Base-by-base conservation (phyloP, 2,888 invertebrate species). In the Villa cingulata region DNA sequence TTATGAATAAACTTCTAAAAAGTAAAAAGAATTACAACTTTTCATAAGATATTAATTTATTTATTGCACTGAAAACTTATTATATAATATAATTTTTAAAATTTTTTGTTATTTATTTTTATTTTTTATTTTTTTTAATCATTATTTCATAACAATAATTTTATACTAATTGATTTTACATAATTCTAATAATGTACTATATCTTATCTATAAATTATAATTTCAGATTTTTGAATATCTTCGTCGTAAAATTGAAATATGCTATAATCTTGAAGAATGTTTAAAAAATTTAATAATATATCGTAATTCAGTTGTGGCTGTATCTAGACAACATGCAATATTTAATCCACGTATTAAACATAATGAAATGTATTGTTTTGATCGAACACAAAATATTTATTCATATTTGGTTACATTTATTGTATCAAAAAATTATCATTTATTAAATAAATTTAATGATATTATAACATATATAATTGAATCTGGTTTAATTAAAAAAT, bases 401-500 rank as follows among this genome's bases (percentile, higher is more conserved):
- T 59, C 63, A 1, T 69, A 65, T 49, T 55, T 63, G 16, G 64
- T 68, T 1, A 58, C 61, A 7, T 62, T 69, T 59, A 50, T 68
- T 45, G 54, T 65, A 52, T 61, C 64, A 7, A 65, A 61, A 48
- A 61, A 66, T 46, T 63, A 59, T 43, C 66, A 66, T 56, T 48
- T 68, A 16, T 49, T 67, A 49, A 61, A 63, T 20, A 61, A 60
- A 49, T 63, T 69, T 37, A 66, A 69, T 56, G 58, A 59, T 1
- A 56, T 66, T 5, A 65, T 68, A 41, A 62, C 65, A 41, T 54
- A 59, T 17, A 57, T 65, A 3, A 63, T 63, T 17, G 69, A 69
- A 45, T 65, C 65, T 37, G 69, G 68, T 1, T 63, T 66, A 37
- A 59, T 68, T 55, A 59, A 63, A 16, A 68, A 67, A 48, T 69